phyloP scores from a whole-genome alignment of 2,888 invertebrate species.

The Anagyrus pseudococci region DNA sequence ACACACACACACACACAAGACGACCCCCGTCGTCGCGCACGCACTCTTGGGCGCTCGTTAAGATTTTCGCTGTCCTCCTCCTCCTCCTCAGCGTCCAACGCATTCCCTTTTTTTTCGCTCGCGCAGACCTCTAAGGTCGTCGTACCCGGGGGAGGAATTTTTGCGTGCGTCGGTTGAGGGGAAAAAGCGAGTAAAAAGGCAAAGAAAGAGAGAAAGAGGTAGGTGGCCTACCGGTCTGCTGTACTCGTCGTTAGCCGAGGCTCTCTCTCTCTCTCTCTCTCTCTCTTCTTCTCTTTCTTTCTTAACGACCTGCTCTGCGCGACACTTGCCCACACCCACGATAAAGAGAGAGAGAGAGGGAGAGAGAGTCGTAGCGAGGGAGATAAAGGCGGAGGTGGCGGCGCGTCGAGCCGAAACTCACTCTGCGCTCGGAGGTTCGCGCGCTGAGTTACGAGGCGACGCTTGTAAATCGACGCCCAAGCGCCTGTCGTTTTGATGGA shows the following conservation, averaged over 20 bases:
- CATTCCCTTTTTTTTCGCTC: too few relatives aligned
- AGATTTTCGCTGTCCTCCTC: constrained; percentile 9
- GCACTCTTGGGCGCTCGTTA: constrained; percentile 25
- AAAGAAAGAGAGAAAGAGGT: constrained; percentile 6
- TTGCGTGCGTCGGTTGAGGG: too few relatives aligned
- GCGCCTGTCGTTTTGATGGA: neutral
- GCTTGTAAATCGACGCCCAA: constrained; percentile 15
- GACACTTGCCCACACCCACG: constrained; percentile 14
- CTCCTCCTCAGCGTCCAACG: constrained; percentile 8
- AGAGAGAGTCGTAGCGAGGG: neutral
- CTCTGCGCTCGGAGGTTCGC: neutral
- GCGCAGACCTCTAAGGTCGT: too few relatives aligned
- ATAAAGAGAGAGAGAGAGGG: constrained; percentile 3
- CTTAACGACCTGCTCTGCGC: constrained; percentile 22
- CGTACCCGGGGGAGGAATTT: too few relatives aligned
- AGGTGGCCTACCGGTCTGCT: neutral
- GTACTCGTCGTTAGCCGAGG: constrained; percentile 27
- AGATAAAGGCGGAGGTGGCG: neutral
- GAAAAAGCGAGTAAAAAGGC: constrained; percentile 3
- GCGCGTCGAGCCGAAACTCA: neutral
- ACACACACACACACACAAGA: too few relatives aligned
- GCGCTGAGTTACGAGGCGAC: constrained; percentile 20
- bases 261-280: too few relatives aligned
- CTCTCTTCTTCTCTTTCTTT: too few relatives aligned
- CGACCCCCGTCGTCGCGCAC: too few relatives aligned